A percentile compares a stretch with the other conserved stretches of the same genome.
phyloP scores from a whole-genome alignment of 2,797 vertebrate genomes.

The Gallirallus australis region DNA sequence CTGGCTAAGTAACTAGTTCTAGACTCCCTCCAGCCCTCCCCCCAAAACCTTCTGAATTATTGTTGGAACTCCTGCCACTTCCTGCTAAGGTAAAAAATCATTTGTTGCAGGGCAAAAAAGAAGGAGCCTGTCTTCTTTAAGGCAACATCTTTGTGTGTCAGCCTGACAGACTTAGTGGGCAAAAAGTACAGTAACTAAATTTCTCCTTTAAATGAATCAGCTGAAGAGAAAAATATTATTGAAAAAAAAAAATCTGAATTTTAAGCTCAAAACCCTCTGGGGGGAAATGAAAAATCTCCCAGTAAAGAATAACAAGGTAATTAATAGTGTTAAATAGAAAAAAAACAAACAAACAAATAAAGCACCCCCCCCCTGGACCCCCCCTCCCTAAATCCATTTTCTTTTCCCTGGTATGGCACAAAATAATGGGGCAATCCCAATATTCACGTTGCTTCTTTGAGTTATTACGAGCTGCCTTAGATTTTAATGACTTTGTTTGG shows the following conservation, averaged over 20 bases:
- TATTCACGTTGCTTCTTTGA: background rate
- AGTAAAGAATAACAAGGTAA: background rate
- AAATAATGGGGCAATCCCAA: background rate
- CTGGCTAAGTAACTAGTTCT: background rate
- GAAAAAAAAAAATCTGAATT: background rate
- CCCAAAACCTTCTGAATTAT: background rate
- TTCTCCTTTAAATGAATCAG: background rate
- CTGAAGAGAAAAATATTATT: background rate
- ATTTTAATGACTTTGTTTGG: conserved; percentile 11
- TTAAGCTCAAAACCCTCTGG: background rate
- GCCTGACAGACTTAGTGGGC: background rate
- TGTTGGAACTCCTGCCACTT: background rate
- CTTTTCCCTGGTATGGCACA: background rate
- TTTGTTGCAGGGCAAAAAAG: background rate
- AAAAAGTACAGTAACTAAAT: background rate
- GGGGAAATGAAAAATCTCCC: background rate
- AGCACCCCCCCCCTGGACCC: too few relatives aligned
- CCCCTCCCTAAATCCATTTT: background rate
- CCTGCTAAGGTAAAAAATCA: background rate
- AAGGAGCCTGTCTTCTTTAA: background rate
- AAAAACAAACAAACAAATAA: background rate
- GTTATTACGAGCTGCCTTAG: background rate
- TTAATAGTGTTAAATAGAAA: background rate
- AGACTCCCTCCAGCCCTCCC: background rate
- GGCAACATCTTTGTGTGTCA: background rate